phyloP scores from a whole-genome alignment of 1,140 invertebrate genomes.

The Hyles vespertilio region DNA sequence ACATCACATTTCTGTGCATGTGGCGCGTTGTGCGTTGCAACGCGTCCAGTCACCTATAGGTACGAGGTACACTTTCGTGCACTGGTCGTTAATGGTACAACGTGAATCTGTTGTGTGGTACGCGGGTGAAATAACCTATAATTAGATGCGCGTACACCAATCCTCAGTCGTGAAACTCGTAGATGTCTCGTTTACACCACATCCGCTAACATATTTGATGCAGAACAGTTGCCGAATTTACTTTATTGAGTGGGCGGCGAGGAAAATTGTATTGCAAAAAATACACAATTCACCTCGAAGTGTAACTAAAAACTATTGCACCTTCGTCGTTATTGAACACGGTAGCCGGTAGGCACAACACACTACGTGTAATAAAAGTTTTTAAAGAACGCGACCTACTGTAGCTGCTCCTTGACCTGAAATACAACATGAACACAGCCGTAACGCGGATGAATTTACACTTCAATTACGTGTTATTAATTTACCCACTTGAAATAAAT shows the following conservation, averaged over 20 bases:
- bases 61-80: constrained; percentile 41
- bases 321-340: no score
- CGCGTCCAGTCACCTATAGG: constrained; percentile 19
- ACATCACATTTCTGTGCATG: constrained; percentile 32
- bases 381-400: no score
- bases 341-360: no score
- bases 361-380: no score
- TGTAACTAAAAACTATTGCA: no score
- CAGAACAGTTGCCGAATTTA: constrained; percentile 18
- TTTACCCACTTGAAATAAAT: no score
- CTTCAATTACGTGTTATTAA: no score
- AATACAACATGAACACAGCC: no score
- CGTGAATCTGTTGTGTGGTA: constrained; percentile 55
- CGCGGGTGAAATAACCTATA: constrained; percentile 68
- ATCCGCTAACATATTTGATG: constrained; percentile 37
- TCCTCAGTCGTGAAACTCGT: constrained; percentile 46
- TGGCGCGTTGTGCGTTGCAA: constrained; percentile 19
- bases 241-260: constrained; percentile 10
- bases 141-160: constrained; percentile 65
- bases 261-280: constrained; percentile 1
- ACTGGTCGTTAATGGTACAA: constrained; percentile 58
- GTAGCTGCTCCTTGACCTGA: no score
- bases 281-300: no score
- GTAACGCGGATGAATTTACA: no score
- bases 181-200: constrained; percentile 43